Base-by-base conservation (phyloP, 2,888 invertebrate species). In the Aphodius granarius region DNA sequence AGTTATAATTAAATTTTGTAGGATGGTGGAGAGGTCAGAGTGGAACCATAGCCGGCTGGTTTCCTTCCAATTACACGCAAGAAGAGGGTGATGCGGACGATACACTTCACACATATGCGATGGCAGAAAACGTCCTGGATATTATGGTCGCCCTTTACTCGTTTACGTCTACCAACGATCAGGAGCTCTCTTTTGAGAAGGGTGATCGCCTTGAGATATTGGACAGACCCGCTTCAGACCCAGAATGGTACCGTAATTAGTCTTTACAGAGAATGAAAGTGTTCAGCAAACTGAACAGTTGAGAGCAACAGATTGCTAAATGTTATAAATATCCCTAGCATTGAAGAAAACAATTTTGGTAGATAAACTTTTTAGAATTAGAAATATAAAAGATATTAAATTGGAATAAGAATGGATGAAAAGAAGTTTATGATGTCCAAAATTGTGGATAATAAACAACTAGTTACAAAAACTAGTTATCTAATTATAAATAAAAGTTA, bases 21-120 rank as follows among this genome's bases (percentile, higher is more conserved):
- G 87, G 91, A 78, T 99, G 99, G 99, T 99, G 99, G 99, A 92
- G 98, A 84, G 99, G 99, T 72, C 96, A 96, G 88, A 91, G 91
- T 82, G 91, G 91, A 68, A 89, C 90, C 74, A 88, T 89, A 72
- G 90, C 91, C 20, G 95, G 95, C 18, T 97, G 99, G 99, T 99
- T 99, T 87, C 99, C 99, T 9, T 98, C 98, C 73, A 99, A 99
- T 89, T 99, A 99, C 88, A 98, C 98, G 78, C 95, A 95, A 84
- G 96, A 96, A 87, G 95, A 95, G 85, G 94, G 94, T 81, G 95
- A 95, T 85, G 91, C 92, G 43, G 96, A 96, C 83, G 95, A 95
- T 83, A 94, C 95, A 64, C 91, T 96, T 64, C 96, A 97, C 85
- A 97, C 96, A 17, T 97, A 97, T 84, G 96, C 96, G 74, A 96